These are phyloP conservation scores for Podilymbus podiceps DNA, from an alignment of 2,113 vertebrate genomes.

Conservation along the genomic window DNA sequence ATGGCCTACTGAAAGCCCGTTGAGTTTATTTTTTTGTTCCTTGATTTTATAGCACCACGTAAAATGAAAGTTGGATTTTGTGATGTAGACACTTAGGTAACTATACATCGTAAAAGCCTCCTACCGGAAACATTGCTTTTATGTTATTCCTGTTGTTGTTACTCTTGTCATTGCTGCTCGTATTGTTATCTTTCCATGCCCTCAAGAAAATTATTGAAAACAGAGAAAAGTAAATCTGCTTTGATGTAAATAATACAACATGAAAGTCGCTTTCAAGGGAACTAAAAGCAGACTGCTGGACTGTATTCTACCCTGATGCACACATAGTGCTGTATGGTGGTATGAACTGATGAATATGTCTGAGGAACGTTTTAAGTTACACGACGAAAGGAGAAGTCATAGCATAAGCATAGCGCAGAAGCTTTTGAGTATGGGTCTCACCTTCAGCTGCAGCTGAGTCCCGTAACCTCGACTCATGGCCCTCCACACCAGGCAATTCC, in stretches of 20 bases:
- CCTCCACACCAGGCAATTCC: background rate
- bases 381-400: background rate
- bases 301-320: background rate
- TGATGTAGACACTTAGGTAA: background rate
- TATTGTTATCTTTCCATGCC: background rate
- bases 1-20: background rate
- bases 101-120: background rate
- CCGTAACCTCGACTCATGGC: background rate
- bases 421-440: background rate
- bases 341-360: background rate
- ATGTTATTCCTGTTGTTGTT: background rate
- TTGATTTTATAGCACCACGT: background rate
- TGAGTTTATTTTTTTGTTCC: background rate
- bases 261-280: background rate
- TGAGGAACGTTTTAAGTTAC: background rate
- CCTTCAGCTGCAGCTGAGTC: background rate
- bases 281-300: background rate
- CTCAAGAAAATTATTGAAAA: slow-evolving; percentile 7
- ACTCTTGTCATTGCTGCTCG: background rate
- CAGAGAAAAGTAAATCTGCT: background rate
- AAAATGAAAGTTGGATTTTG: background rate
- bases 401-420: background rate
- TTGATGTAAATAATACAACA: background rate
- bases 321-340: background rate
- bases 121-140: background rate